Conservation (phyloP, 2,888 invertebrate genomes). For the Hydropsyche betteni region DNA sequence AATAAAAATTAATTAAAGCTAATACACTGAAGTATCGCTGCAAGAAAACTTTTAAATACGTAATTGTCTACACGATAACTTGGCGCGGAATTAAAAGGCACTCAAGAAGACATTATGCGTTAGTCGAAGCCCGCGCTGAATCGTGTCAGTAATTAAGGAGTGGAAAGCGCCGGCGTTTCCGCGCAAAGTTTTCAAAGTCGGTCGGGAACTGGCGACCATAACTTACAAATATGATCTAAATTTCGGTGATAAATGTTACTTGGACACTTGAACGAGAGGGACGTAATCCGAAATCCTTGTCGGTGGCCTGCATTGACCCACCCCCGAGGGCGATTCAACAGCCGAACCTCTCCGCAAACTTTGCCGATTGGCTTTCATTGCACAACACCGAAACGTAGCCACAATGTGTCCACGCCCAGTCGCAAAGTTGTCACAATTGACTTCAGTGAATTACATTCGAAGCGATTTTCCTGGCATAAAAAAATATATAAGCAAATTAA, state of each 20-base stretch:
- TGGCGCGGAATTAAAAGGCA: conserved; percentile 19
- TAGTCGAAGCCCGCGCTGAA: conserved; percentile 2
- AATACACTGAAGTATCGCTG: neutral
- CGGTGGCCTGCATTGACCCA: neutral
- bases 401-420: no score
- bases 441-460: no score
- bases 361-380: conserved; percentile 1
- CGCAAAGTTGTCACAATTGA: no score
- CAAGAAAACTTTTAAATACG: conserved; percentile 15
- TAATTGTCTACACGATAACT: conserved; percentile 28
- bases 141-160: conserved; percentile 25
- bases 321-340: neutral
- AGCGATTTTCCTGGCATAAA: no score
- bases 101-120: conserved; percentile 29
- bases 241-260: conserved; percentile 27
- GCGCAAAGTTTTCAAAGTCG: neutral
- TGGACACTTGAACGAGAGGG: conserved; percentile 15
- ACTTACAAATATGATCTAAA: conserved; percentile 27
- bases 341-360: neutral
- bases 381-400: neutral
- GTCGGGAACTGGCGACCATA: neutral
- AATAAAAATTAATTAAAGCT: no score
- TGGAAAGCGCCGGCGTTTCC: conserved; percentile 21
- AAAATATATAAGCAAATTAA: no score
- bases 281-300: conserved; percentile 1